Evolutionary conservation across 2,797 vertebrate genomes (phyloP).

Genomic region (Staurois parvus): DNA sequence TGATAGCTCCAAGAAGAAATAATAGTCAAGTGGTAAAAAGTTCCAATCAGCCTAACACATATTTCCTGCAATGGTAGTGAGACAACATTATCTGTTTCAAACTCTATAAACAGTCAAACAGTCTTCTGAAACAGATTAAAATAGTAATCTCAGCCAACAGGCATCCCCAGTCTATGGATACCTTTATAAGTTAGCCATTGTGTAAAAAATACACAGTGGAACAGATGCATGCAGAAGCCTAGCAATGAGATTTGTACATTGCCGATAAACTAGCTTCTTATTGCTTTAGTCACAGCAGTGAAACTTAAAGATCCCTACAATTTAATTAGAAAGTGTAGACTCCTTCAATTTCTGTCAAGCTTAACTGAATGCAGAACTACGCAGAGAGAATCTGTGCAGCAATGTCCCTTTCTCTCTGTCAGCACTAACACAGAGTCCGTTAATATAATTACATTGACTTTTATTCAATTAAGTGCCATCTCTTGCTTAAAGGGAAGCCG

Average conservation of each 20-base stretch:
- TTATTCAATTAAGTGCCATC: constrained; percentile 99
- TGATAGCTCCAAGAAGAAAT: not conserved
- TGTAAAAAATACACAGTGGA: not conserved
- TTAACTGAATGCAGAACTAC: constrained; percentile 82
- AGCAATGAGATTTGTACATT: constrained; percentile 66
- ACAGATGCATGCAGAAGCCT: not conserved
- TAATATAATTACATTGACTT: constrained; percentile 97
- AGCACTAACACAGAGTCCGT: constrained; percentile 90
- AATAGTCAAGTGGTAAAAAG: not conserved
- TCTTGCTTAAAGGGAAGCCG: constrained; percentile 76
- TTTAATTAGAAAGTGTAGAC: constrained; percentile 79
- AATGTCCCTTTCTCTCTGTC: constrained; percentile 90
- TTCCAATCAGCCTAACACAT: too few species aligned
- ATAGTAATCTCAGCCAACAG: too few species aligned
- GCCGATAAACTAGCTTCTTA: constrained; percentile 72
- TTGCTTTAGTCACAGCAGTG: constrained; percentile 76
- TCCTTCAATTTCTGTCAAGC: constrained; percentile 80
- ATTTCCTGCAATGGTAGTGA: too few species aligned
- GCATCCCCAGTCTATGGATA: not conserved
- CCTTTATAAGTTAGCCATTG: not conserved
- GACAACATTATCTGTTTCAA: too few species aligned
- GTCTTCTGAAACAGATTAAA: too few species aligned
- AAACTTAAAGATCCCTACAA: constrained; percentile 71
- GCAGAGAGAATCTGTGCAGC: constrained; percentile 78
- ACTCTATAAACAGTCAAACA: too few species aligned